Evolutionary conservation across 2,113 vertebrate species (phyloP), one percentile per base, ranked within the genome.

Genomic region (Tiliqua scincoides): DNA sequence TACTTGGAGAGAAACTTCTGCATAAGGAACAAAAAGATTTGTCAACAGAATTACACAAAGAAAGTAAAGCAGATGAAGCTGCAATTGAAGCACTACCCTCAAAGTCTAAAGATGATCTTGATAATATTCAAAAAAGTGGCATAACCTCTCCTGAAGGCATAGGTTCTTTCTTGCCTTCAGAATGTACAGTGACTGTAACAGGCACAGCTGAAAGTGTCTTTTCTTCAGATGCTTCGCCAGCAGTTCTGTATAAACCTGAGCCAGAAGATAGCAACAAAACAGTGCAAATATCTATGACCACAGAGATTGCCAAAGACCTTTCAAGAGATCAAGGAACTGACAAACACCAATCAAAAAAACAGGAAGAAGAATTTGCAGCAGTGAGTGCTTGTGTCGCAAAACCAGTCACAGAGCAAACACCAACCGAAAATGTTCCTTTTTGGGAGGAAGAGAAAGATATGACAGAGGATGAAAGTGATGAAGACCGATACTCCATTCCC

Each of bases 201-300:
- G 94, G 94, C 89, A 89, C 80, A 83, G 85, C 80, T 82, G 95
- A 88, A 94, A 90, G 85, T 89, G 96, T 94, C 86, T 73, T 89
- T 59, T 91, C 94, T 89, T 94, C 95, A 12, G 95, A 96, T 92
- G 95, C 94, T 63, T 93, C 84, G 67, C 80, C 92, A 14, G 35
- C 91, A 90, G 21, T 94, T 73, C 93, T 95, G 62, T 94, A 96
- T 88, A 97, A 97, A 54, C 95, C 97, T 93, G 95, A 95, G 4
- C 95, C 96, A 77, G 96, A 96, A 89, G 97, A 97, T 63, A 89
- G 92, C 84, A 92, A 94, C 79, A 97, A 95, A 91, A 89, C 91
- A 20, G 88, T 93, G n/a, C 89, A 91, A 71, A 95, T 96, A 93
- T 37, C 85, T 90, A 23, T 90, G 93, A 84, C 87, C 48, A 91